Base-by-base conservation (phyloP, 2,888 invertebrate genomes). In the Drosophila prolongata region DNA sequence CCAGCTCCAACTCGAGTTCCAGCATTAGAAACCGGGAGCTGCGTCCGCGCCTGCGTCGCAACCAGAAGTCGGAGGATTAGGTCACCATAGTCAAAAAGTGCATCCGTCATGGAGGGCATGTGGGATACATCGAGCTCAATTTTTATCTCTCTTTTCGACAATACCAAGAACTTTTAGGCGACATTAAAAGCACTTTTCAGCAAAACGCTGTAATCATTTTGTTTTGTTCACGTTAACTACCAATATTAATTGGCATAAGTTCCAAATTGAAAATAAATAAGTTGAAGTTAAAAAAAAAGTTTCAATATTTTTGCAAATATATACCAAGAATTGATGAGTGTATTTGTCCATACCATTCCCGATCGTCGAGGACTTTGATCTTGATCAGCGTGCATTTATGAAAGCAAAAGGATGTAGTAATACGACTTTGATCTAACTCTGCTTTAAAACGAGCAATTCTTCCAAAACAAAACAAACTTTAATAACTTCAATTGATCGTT, bases 11-110 rank as follows among this genome's bases (percentile, higher is more conserved):
- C 11, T 19, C n/a, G 30, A 38, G 19, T 30, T 19, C 42, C 24
- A 9, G 11, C 54, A 3, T 1, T 1, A 6, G 5, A 14, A 13
- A 1, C 11, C 52, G 54, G 4, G 49, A 67, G 9, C 42, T 61
- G 9, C 73, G 73, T 16, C 30, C 42, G 11, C 59, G 61, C n/a
- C 14, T n/a, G 8, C 71, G 16, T 10, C 27, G 27, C 8, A 9
- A 6, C 6, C 19, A 35, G 4, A 50, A 56, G 11, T 14, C 72
- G 1, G 54, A 50, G 8, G 43, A 8, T 27, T 37, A 14, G 5
- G 5, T 24, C 34, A 6, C 11, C 49, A 8, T 6, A 10, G 3
- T 34, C 35, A 9, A 13, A 9, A 6, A 43, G 43, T 16, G 11
- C 46, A 0, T 34, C 35, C 24, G 3, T 10, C 16, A 19, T 4